phyloP scores from a whole-genome alignment of 2,797 vertebrate genomes.

The Nannoperca australis region DNA sequence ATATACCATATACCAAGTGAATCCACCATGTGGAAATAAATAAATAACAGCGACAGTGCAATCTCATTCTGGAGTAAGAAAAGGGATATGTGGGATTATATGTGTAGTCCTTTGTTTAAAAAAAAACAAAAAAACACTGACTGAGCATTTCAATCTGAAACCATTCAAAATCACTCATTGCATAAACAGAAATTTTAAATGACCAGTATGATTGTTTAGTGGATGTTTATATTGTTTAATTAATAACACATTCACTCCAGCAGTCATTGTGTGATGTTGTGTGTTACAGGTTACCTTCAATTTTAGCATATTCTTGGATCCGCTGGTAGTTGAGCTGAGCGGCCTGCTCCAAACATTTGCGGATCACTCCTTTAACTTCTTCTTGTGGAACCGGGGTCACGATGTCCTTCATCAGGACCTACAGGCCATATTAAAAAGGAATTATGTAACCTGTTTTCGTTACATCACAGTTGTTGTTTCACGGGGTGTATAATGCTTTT shows the following conservation, averaged over 20 bases:
- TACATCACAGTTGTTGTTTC: constrained; percentile 16
- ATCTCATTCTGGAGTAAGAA: constrained; percentile 31
- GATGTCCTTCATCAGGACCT: constrained; percentile 99
- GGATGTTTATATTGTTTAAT: not conserved
- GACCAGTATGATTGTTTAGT: not conserved
- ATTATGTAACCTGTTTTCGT: constrained; percentile 20
- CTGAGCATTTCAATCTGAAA: constrained; percentile 37
- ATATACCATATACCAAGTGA: constrained; percentile 62
- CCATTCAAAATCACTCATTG: constrained; percentile 20
- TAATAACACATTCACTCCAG: constrained; percentile 9
- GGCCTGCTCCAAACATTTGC: constrained; percentile 99
- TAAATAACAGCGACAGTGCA: constrained; percentile 39
- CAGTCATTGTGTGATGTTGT: constrained; percentile 8
- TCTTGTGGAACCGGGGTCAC: constrained; percentile 98
- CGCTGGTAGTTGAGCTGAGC: constrained; percentile 98
- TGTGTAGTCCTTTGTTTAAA: constrained; percentile 12
- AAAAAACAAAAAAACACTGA: not conserved
- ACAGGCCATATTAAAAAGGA: constrained; percentile 33
- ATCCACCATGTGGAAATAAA: constrained; percentile 50
- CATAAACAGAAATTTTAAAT: constrained; percentile 20
- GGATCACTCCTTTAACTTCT: constrained; percentile 98
- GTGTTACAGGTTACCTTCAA: constrained; percentile 92
- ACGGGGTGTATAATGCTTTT: constrained; percentile 5
- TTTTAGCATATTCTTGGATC: constrained; percentile 97
- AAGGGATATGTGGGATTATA: constrained; percentile 20